These are phyloP conservation scores for Dendrocincla tyrannina DNA, from an alignment of 2,797 vertebrate genomes.

Conservation along the genomic window DNA sequence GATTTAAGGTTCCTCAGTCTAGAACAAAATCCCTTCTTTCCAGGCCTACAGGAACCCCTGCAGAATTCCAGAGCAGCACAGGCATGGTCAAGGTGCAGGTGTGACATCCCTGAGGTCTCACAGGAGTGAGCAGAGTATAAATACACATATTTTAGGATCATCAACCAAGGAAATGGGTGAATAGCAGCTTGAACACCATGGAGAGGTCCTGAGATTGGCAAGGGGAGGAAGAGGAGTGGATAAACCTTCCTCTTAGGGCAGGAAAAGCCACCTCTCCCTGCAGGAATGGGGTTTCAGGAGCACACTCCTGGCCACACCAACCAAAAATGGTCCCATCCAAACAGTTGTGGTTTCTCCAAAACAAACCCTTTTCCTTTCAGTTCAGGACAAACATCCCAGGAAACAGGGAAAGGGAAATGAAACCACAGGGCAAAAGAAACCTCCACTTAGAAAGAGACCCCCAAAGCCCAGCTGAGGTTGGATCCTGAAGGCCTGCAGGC, in stretches of 20 bases:
- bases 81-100: neutral
- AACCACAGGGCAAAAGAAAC: neutral
- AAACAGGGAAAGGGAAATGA: neutral
- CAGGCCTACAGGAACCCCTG: neutral
- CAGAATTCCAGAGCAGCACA: neutral
- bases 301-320: neutral
- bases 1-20: neutral
- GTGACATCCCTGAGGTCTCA: conserved; percentile 20
- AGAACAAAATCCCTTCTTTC: rapidly evolving
- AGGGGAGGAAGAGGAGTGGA: neutral
- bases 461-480: neutral
- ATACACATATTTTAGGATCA: neutral
- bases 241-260: neutral
- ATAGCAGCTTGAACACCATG: neutral
- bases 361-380: neutral
- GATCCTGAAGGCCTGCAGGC: neutral
- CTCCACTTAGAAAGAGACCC: neutral
- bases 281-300: neutral
- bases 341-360: neutral
- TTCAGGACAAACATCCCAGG: neutral
- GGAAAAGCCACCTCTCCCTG: neutral
- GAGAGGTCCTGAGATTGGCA: neutral
- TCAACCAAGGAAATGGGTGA: neutral
- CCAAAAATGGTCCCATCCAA: neutral
- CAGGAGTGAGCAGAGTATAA: neutral